Base-by-base conservation (phyloP, 1,140 invertebrate species). In the Drosophila eugracilis region DNA sequence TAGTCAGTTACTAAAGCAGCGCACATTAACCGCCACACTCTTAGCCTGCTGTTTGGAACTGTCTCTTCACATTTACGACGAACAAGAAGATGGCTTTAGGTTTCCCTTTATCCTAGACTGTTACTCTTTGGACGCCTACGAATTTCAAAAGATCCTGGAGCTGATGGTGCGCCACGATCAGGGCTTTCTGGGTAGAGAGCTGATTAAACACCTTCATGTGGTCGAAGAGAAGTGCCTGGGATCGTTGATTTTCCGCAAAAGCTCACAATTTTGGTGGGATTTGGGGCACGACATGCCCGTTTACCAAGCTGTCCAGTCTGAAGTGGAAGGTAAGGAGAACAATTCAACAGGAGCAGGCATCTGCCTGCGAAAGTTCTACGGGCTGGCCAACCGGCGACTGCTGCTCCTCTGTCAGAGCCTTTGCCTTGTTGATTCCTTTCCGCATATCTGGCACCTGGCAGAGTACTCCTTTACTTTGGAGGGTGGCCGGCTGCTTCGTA, bases 111-210 rank as follows among this genome's bases (percentile, higher is more conserved):
- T 99, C 44, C 91, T 99, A n/a, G 94, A 97, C 12, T 95, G 96
- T 24, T 95, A 97, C 59, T 92, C 94, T 19, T 90, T 99, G 1
- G 94, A 96, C 53, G 94, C 97, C 0, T 97, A 96, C 90, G 93
- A 98, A 88, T 99, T 99, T 92, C 99, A 99, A 89, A 98, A 98
- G 93, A 96, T 99, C 9, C 97, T 99, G 67, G 98, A 99, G 93
- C 92, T 98, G 6, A 95, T 99, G 36, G 97, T 99, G 15, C 93
- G 97, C 41, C 95, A 95, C 4, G 95, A 96, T 0, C 96, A 97
- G 70, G 96, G 97, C 69, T 95, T 96, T 42, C 93, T 99, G 2
- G 96, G 97, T 1, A 93, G 98, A 26, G 97, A 99, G 88, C 95
- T 98, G 36, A 96, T 99, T 0, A 99, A 98, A 89, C 98, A 99